Evolutionary conservation across 2,797 vertebrate species (phyloP).

Genomic region (Pangasius macronema): DNA sequence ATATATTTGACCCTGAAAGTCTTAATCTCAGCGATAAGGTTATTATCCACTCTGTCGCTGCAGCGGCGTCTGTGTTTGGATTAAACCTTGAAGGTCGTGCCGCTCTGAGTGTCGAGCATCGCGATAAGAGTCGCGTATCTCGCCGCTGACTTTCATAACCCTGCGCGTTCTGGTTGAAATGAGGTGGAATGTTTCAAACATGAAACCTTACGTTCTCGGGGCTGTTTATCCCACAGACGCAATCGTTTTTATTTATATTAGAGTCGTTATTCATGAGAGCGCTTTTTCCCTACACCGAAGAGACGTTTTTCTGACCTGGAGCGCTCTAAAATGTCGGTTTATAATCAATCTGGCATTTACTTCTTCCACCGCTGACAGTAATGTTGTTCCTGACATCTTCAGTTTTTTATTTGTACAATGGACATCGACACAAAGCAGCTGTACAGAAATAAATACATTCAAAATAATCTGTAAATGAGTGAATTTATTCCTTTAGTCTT

Average conservation of each 20-base stretch:
- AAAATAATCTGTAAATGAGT: too few species aligned
- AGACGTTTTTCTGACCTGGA: neutral
- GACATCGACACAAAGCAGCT: too few species aligned
- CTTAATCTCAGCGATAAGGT: conserved; percentile 9
- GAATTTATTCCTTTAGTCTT: neutral
- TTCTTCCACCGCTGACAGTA: neutral
- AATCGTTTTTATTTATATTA: neutral
- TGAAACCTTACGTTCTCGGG: neutral
- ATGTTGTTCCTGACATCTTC: too few species aligned
- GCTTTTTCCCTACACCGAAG: neutral
- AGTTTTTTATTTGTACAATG: too few species aligned
- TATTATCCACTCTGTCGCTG: neutral
- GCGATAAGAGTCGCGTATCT: neutral
- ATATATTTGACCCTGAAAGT: neutral
- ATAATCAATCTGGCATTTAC: neutral
- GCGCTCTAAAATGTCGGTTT: neutral
- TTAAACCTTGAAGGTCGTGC: neutral
- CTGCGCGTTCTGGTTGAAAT: neutral
- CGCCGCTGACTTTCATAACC: neutral
- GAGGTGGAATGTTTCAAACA: neutral
- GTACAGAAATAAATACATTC: too few species aligned
- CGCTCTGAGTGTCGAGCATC: neutral
- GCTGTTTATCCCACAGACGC: neutral
- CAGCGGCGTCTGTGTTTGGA: neutral
- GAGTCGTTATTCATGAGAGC: neutral